These are phyloP conservation scores for Pogonocichla stellata DNA, from an alignment of 2,113 vertebrate genomes.

Conservation along the genomic window DNA sequence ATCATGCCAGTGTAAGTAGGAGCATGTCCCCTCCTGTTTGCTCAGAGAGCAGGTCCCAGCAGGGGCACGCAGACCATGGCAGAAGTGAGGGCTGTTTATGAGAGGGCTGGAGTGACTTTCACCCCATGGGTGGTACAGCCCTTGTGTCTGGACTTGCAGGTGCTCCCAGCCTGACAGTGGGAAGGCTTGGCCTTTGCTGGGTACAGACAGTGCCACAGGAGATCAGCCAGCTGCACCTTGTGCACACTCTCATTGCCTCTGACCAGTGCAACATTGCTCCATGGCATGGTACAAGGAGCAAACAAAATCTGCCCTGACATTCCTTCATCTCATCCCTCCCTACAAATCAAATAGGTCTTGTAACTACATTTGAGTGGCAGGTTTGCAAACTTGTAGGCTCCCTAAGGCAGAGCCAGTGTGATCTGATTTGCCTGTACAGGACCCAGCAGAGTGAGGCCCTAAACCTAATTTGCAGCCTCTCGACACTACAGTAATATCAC, in stretches of 20 bases:
- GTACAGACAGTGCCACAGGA: background rate
- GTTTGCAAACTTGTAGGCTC: background rate
- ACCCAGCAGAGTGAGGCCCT: background rate
- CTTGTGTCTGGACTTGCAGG: background rate
- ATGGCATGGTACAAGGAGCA: background rate
- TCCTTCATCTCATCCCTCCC: background rate
- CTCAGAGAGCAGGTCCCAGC: background rate
- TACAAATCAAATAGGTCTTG: background rate
- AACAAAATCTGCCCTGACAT: background rate
- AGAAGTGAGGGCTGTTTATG: fast-evolving
- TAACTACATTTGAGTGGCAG: background rate
- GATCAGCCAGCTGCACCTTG: background rate
- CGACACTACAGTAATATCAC: background rate
- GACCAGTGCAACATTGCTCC: fast-evolving
- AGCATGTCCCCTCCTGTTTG: background rate
- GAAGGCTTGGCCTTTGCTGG: background rate
- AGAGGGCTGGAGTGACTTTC: background rate
- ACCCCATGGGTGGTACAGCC: fast-evolving
- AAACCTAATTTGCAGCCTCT: background rate
- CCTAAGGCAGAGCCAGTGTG: background rate
- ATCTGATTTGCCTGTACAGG: background rate
- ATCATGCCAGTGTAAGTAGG: background rate
- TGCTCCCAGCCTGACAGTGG: background rate
- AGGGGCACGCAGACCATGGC: background rate
- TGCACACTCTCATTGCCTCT: background rate